Percentiles rank a stretch among this genome's conserved stretches.
Conservation (phyloP, 2,888 invertebrate species). For the Meandrusa payeni region DNA sequence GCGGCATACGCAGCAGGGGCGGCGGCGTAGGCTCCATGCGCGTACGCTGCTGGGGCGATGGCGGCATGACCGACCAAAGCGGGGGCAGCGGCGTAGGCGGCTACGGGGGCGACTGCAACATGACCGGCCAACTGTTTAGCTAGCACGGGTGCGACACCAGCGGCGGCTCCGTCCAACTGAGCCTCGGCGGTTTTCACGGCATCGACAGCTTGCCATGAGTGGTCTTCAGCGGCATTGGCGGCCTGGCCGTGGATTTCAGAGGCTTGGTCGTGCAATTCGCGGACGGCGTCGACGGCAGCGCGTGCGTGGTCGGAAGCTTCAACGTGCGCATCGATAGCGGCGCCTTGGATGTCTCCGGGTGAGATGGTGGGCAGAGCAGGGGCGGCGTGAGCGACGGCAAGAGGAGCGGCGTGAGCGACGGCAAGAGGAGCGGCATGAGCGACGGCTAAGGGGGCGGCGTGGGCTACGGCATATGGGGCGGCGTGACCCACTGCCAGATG, state of each 20-base stretch:
- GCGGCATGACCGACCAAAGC: conserved; percentile 36
- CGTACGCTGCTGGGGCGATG: conserved; percentile 32
- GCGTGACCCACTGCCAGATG: conserved; percentile 31
- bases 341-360: conserved; percentile 65
- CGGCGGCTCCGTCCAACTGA: conserved; percentile 69
- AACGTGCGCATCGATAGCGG: conserved; percentile 71
- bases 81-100: conserved; percentile 32
- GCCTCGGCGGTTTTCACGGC: conserved; percentile 70
- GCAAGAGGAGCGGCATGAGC: too few species aligned
- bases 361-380: conserved; percentile 66
- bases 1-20: conserved; percentile 19
- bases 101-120: conserved; percentile 38
- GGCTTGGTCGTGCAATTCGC: conserved; percentile 71
- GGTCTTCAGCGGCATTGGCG: conserved; percentile 71
- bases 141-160: conserved; percentile 66
- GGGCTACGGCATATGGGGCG: conserved; percentile 37
- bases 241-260: conserved; percentile 68
- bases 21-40: conserved; percentile 25
- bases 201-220: conserved; percentile 72
- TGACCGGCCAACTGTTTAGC: conserved; percentile 70
- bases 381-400: conserved; percentile 45
- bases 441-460: conserved; percentile 44
- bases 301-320: conserved; percentile 70
- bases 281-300: conserved; percentile 65
- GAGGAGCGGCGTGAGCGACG: conserved; percentile 45